Percentiles rank a stretch among this genome's conserved stretches.
These are phyloP conservation scores for Arenaria interpres DNA, from an alignment of 2,113 vertebrate genomes.

Conservation along the genomic window DNA sequence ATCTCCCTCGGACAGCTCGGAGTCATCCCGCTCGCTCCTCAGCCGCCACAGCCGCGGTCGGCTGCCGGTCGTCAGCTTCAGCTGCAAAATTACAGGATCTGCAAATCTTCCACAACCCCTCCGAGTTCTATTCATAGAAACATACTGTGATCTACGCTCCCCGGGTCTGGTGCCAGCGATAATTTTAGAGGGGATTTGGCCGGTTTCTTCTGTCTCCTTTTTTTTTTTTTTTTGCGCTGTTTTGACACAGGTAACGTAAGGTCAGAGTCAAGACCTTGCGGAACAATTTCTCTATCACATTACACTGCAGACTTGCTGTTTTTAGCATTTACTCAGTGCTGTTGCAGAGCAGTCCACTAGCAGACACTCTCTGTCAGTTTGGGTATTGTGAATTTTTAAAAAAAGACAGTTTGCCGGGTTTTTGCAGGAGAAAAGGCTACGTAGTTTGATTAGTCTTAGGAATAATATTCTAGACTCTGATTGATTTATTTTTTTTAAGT, in stretches of 20 bases:
- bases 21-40: background rate
- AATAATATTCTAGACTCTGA: background rate
- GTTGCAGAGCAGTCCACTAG: slow-evolving; percentile 1
- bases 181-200: slow-evolving; percentile 70
- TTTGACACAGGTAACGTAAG: slow-evolving; percentile 50
- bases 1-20: background rate
- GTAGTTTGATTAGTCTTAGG: background rate
- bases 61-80: slow-evolving; percentile 38
- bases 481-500: background rate
- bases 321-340: background rate
- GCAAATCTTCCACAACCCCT: slow-evolving; percentile 11
- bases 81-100: slow-evolving; percentile 47
- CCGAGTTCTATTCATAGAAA: slow-evolving; percentile 57
- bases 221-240: slow-evolving; percentile 41
- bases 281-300: slow-evolving; percentile 43
- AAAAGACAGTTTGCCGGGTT: background rate
- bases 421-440: background rate
- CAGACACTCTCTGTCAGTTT: slow-evolving; percentile 6
- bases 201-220: slow-evolving; percentile 37
- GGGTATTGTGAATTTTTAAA: background rate
- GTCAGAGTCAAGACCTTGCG: background rate
- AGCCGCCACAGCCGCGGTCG: background rate
- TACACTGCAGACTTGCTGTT: background rate
- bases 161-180: slow-evolving; percentile 58
- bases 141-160: slow-evolving; percentile 48